Conservation (phyloP, 2,113 vertebrate genomes). For the Eulemur macaco region DNA sequence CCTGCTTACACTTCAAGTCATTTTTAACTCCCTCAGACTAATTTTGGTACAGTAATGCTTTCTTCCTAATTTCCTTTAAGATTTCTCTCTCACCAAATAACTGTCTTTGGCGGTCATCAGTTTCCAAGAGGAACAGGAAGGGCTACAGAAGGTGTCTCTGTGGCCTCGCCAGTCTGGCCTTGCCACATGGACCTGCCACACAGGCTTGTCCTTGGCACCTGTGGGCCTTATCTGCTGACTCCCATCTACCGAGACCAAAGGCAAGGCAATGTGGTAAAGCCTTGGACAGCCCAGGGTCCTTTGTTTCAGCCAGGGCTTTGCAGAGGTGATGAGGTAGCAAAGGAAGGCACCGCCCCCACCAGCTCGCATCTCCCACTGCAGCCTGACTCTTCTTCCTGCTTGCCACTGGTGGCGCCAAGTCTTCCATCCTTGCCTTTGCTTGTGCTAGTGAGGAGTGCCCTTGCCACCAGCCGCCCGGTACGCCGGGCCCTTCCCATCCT, state of each 20-base stretch:
- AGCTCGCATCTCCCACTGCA: neutral
- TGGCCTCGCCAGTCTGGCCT: neutral
- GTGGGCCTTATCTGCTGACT: neutral
- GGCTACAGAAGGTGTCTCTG: neutral
- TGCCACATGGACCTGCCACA: fast-evolving
- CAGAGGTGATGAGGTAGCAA: neutral
- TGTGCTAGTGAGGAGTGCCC: neutral
- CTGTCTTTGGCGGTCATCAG: neutral
- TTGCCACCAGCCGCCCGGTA: neutral
- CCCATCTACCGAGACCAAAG: neutral
- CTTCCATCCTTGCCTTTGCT: neutral
- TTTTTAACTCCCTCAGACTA: constrained; percentile 17
- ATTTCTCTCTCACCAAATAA: neutral
- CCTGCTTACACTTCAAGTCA: constrained; percentile 54
- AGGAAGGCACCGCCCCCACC: neutral
- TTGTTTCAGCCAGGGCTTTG: too few relatives aligned
- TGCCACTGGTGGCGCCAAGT: neutral
- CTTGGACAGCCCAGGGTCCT: fast-evolving
- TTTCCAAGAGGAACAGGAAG: neutral
- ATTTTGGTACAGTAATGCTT: neutral
- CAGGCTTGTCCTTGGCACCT: neutral
- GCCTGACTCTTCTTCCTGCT: neutral
- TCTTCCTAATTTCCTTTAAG: neutral
- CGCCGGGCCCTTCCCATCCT: neutral
- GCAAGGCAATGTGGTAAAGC: fast-evolving